Percentiles rank a stretch among this genome's conserved stretches.
phyloP scores from a whole-genome alignment of 2,113 vertebrate species.

The Guaruba guarouba region DNA sequence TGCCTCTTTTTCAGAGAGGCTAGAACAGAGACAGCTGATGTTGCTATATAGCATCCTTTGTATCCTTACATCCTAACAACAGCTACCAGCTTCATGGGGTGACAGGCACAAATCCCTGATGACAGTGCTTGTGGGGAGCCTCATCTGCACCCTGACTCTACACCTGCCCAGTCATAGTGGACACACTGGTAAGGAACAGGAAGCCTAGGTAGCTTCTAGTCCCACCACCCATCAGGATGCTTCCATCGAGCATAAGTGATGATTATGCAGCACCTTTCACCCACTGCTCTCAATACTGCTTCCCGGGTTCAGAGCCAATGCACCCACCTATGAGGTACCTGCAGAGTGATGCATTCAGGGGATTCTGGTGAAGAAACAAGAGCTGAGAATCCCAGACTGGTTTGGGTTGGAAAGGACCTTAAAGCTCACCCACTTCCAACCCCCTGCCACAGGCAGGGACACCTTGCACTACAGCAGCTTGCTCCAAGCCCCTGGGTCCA shows the following conservation, averaged over 20 bases:
- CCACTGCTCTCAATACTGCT: too few species aligned
- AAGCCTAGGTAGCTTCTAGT: background rate
- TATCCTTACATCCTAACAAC: background rate
- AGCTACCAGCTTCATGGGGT: background rate
- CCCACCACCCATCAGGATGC: accelerated
- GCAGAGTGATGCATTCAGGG: too few species aligned
- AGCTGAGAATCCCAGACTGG: background rate
- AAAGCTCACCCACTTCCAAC: background rate
- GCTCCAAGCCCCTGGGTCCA: too few species aligned
- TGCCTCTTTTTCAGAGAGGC: background rate
- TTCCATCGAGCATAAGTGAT: background rate
- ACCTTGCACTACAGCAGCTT: background rate
- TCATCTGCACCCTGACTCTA: accelerated
- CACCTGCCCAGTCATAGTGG: too few species aligned
- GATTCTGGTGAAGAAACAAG: background rate
- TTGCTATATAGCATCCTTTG: background rate
- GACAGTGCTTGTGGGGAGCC: too few species aligned
- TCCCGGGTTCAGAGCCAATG: background rate
- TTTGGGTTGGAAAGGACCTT: background rate
- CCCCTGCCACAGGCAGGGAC: background rate
- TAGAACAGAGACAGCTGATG: too few species aligned
- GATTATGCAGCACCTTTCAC: background rate
- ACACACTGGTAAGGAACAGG: accelerated
- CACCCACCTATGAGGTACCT: background rate
- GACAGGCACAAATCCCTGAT: background rate